Percentiles rank a stretch among this genome's conserved stretches.
These are phyloP conservation scores for Oxyteleia sp. DNA, from an alignment of 2,888 invertebrate genomes.

Conservation along the genomic window DNA sequence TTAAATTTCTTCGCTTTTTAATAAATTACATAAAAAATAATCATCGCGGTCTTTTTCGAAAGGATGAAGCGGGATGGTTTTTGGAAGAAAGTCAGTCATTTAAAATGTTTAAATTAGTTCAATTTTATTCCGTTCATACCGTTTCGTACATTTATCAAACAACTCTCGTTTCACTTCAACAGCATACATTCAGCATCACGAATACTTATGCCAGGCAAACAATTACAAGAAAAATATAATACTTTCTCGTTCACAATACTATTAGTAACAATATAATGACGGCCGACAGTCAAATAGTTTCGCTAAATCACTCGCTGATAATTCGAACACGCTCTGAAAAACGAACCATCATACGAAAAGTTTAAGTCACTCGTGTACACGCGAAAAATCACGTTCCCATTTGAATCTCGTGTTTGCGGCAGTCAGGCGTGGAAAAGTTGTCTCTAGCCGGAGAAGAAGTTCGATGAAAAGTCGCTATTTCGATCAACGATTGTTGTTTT, in stretches of 20 bases:
- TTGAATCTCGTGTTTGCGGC: background rate
- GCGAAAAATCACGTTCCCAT: constrained; percentile 11
- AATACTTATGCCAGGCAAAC: constrained; percentile 40
- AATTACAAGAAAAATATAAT: constrained; percentile 66
- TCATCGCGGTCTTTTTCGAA: too few species aligned
- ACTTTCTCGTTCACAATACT: constrained; percentile 69
- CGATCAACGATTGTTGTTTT: background rate
- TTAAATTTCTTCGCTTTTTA: too few species aligned
- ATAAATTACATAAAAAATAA: too few species aligned
- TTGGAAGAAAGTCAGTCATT: background rate
- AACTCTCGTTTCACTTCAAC: constrained; percentile 33
- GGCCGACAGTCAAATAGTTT: constrained; percentile 38
- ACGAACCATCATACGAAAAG: constrained; percentile 12
- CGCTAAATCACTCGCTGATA: constrained; percentile 28
- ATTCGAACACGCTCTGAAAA: constrained; percentile 15
- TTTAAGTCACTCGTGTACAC: background rate
- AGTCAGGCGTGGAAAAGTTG: background rate
- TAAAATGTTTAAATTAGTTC: constrained; percentile 44
- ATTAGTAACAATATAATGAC: constrained; percentile 48
- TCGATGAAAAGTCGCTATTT: background rate
- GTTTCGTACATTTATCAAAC: constrained; percentile 54
- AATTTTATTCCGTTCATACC: constrained; percentile 45
- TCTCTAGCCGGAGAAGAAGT: background rate
- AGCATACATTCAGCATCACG: constrained; percentile 31
- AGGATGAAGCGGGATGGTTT: too few species aligned